Conservation (phyloP, 2,797 vertebrate genomes). For the Falco columbarius region DNA sequence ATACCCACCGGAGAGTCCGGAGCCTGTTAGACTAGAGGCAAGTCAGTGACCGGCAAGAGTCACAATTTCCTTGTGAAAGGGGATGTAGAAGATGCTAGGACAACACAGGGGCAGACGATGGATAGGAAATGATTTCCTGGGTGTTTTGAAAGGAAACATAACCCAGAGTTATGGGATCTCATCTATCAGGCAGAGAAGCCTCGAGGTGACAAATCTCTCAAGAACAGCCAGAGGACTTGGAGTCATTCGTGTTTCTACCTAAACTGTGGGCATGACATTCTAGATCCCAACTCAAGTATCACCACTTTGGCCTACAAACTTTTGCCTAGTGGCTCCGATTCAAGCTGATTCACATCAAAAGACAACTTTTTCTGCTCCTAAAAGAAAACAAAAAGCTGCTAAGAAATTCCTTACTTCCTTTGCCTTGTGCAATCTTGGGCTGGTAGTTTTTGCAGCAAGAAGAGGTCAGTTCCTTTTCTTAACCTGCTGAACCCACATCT, state of each 20-base stretch:
- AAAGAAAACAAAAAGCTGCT: not conserved
- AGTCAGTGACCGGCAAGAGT: not conserved
- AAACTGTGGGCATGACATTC: not conserved
- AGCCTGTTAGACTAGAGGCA: not conserved
- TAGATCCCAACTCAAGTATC: constrained; percentile 7
- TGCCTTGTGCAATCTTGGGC: not conserved
- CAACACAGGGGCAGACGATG: not conserved
- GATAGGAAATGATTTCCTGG: not conserved
- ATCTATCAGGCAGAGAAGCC: constrained; percentile 14
- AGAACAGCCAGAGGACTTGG: not conserved
- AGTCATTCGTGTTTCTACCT: not conserved
- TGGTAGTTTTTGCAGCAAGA: not conserved
- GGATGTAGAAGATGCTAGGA: not conserved
- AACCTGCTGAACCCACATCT: not conserved
- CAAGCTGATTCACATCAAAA: constrained; percentile 20
- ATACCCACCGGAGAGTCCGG: not conserved
- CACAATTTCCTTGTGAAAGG: constrained; percentile 4
- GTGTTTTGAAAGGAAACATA: constrained; percentile 36
- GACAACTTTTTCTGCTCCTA: constrained; percentile 43
- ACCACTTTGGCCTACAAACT: not conserved
- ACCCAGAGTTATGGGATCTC: constrained; percentile 19
- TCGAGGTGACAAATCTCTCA: not conserved
- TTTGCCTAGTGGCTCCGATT: not conserved
- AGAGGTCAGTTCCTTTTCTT: not conserved
- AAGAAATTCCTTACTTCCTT: not conserved